phyloP scores from a whole-genome alignment of 1,140 invertebrate species.

The Euura saliciscinereae region DNA sequence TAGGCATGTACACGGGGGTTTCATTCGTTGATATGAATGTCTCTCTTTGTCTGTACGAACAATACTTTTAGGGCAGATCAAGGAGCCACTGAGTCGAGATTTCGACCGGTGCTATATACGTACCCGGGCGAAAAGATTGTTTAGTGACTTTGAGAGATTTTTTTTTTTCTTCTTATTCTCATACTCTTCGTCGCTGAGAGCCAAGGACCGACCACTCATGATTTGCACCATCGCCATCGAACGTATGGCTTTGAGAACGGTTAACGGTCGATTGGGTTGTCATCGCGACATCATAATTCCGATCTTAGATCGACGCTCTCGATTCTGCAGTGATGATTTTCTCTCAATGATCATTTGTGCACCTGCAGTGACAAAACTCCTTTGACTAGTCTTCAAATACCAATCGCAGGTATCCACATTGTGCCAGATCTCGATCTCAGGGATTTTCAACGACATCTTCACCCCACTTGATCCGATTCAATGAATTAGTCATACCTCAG shows the following conservation, averaged over 20 bases:
- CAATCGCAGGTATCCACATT: background rate
- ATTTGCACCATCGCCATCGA: background rate
- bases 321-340: too few species aligned
- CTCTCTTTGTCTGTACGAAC: constrained; percentile 28
- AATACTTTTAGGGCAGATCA: constrained; percentile 38
- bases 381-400: background rate
- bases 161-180: background rate
- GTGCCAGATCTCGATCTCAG: background rate
- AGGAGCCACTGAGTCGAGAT: constrained; percentile 34
- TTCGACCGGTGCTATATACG: background rate
- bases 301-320: too few species aligned
- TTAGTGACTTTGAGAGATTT: constrained; percentile 41
- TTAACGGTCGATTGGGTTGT: constrained; percentile 27
- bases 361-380: too few species aligned
- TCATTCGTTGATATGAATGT: constrained; percentile 36
- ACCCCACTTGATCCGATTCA: constrained; percentile 4
- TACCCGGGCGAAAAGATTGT: constrained; percentile 40
- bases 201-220: background rate
- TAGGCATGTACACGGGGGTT: too few species aligned
- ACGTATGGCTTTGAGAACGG: constrained; percentile 6
- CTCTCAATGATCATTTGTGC: too few species aligned
- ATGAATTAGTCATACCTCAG: background rate
- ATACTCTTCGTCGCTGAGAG: background rate
- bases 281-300: background rate
- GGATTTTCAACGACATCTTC: constrained; percentile 4